Evolutionary conservation across 1,140 invertebrate species (phyloP), one percentile per base, ranked within the genome.

Genomic region (Agrilus planipennis): DNA sequence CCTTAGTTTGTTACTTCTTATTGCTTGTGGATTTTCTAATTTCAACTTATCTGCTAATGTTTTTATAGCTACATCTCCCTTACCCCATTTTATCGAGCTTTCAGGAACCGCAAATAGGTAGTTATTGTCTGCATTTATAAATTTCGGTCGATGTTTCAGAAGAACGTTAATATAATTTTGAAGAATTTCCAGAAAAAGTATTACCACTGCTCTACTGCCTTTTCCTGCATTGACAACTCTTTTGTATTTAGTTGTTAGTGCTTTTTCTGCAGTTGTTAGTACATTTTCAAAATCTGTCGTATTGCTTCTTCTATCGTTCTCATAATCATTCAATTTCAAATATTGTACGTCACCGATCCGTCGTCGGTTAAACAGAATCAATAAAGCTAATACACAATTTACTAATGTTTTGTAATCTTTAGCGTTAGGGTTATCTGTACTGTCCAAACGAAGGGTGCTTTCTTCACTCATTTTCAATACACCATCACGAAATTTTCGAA

Each of bases 291-390:
- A 39, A 28, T 39, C 37, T 28, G n/a, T 29, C 17, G 25, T 27
- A 21, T 39, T 28, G 19, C 37, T 39, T 29, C 14, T 37, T 29
- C 18, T 39, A 18, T 28, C 37, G 18, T 16, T 16, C 16, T 39
- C 28, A 25, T 39, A 39, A 14, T 39, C 22, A 4, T 18, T 3
- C 60, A 52, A 32, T 53, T 57, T 47, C 10, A 34, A 16, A 34
- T 41, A 41, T 22, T 41, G 29, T 9, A 39, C 23, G 20, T 39
- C 37, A 4, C 37, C 37, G 6, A 39, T 39, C 15, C 37, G 3
- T 14, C 37, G 22, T 15, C 37, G 4, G 17, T 39, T 39, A 12
- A 39, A 39, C 3, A 39, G 4, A 29, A 39, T 28, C 14, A 39
- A 16, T 28, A 39, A 29, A 4, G 37, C 9, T 28, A 39, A 39